phyloP scores from a whole-genome alignment of 2,888 invertebrate species.

The Eilema sororculum region DNA sequence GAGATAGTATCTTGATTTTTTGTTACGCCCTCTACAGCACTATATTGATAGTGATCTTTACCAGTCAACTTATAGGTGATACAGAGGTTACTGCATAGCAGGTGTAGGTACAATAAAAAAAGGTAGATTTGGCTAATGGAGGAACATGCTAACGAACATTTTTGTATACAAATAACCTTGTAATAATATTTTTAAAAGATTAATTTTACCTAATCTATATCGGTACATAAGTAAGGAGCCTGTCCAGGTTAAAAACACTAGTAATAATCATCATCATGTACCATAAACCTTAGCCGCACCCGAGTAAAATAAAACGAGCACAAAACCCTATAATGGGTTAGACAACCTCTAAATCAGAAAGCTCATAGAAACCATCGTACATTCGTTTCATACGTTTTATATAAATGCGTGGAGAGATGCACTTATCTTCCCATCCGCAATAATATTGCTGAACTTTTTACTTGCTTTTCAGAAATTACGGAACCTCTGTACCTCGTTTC shows the following conservation, averaged over 20 bases:
- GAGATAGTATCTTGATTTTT: background rate
- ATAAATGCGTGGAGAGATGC: conserved; percentile 10
- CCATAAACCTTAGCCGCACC: background rate
- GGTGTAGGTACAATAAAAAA: background rate
- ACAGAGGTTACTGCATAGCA: background rate
- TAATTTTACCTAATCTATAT: too few relatives aligned
- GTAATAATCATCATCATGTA: background rate
- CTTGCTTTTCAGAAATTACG: conserved; percentile 41
- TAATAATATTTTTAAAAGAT: too few relatives aligned
- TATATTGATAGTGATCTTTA: background rate
- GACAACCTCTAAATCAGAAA: conserved; percentile 5
- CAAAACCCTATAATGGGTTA: background rate
- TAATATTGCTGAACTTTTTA: conserved; percentile 37
- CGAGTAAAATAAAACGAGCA: background rate
- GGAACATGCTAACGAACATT: too few relatives aligned
- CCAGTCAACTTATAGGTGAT: background rate
- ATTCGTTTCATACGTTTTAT: conserved; percentile 15
- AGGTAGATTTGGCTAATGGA: background rate
- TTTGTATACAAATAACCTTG: too few relatives aligned
- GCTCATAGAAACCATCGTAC: conserved; percentile 8
- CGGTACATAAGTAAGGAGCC: background rate
- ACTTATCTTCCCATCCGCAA: conserved; percentile 25
- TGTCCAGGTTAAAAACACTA: background rate
- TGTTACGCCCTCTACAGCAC: background rate
- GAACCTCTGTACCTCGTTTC: conserved; percentile 16